Base-by-base conservation (phyloP, 2,113 vertebrate genomes). In the Campylomormyrus tamandua region DNA sequence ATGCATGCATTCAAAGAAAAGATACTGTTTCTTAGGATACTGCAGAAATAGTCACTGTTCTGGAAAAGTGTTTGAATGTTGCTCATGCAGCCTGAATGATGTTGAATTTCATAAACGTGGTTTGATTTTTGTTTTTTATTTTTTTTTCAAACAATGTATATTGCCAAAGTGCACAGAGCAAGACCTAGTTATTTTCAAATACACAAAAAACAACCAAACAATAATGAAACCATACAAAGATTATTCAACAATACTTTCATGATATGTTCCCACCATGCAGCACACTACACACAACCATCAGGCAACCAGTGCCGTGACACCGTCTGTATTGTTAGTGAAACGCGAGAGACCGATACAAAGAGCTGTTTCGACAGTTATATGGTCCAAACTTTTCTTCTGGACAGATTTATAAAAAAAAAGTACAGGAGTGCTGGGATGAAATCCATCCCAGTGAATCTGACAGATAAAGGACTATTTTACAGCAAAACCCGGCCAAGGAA, bases 231-330 rank as follows among this genome's bases (percentile, higher is more conserved):
- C 95, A 94, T 94, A 95, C 93, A 95, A 92, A 94, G 93, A 95
- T 94, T 95, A 96, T 95, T 95, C 95, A 96, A 94, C 95, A 96
- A 95, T 95, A 96, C 94, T 95, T 95, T 94, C 95, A 94, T 70
- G 92, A 94, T 95, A 94, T 93, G 91, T 94, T 94, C 89, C 93
- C 94, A 94, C 94, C 96, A 96, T 96, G 94, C 94, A 94, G 93
- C 94, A 95, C 95, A 93, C 94, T 93, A 93, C 94, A 95, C 95
- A 96, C 94, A 96, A 93, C 94, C 94, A 95, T 90, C 84, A 96
- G 97, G 97, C 97, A 97, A 95, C 97, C 98, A 93, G 97, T 98
- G 97, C 97, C 98, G 92, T 95, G 94, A 93, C 94, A 94, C 93
- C 93, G 93, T 93, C 95, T 93, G 92, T 94, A 95, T 92, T 93